phyloP scores from a whole-genome alignment of 1,140 invertebrate genomes.

The Proales similis region DNA sequence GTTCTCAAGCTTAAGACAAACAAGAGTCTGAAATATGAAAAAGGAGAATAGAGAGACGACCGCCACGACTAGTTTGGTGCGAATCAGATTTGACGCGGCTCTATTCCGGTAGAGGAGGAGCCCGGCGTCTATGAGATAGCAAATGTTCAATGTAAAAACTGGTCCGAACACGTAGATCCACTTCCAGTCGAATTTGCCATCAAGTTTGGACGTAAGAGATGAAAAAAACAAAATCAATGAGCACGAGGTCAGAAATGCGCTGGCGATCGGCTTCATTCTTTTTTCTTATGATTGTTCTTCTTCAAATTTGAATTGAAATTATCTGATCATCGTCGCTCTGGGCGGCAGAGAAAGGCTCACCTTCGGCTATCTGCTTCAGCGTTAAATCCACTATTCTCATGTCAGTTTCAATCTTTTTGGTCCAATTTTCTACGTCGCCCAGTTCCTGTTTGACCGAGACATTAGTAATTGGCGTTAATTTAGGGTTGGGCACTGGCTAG shows the following conservation, averaged over 20 bases:
- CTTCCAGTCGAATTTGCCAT: slow-evolving; percentile 29
- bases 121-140: not conserved
- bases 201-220: slow-evolving; percentile 23
- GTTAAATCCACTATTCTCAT: slow-evolving; percentile 68
- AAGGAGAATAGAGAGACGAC: slow-evolving; percentile 5
- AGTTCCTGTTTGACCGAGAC: slow-evolving; percentile 62
- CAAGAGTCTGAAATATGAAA: slow-evolving; percentile 16
- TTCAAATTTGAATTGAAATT: no score
- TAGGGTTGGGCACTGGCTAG: no score
- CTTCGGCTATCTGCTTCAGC: slow-evolving; percentile 19
- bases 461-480: not conserved
- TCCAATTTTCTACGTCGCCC: slow-evolving; percentile 98
- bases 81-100: not conserved
- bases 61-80: not conserved
- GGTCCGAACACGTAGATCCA: slow-evolving; percentile 30
- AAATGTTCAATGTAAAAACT: slow-evolving; percentile 4
- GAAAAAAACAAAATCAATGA: slow-evolving; percentile 27
- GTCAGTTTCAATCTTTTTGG: slow-evolving; percentile 88
- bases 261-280: slow-evolving; percentile 27
- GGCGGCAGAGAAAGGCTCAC: not conserved
- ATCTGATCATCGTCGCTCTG: no score
- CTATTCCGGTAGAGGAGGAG: slow-evolving; percentile 4
- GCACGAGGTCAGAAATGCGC: slow-evolving; percentile 13
- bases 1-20: slow-evolving; percentile 30
- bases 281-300: no score